Evolutionary conservation across 2,113 vertebrate genomes (phyloP).

Genomic region (Balaenoptera acutorostrata): DNA sequence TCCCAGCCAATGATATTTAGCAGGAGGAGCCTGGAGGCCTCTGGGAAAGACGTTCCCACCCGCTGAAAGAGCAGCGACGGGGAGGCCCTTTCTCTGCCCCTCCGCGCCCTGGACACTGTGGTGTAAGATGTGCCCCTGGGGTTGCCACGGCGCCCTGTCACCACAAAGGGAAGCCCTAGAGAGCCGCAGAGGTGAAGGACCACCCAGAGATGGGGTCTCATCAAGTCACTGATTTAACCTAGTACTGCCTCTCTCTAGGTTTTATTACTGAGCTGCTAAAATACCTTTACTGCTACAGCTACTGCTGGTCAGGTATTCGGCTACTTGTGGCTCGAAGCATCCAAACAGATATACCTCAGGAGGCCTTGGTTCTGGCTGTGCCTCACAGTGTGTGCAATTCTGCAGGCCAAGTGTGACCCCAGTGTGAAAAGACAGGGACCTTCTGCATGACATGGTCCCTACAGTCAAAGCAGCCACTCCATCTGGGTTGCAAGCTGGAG

Average conservation of each 20-base stretch:
- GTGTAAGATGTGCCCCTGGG: background rate
- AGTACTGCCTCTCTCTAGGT: background rate
- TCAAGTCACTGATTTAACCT: background rate
- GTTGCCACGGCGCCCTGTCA: background rate
- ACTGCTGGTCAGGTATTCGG: background rate
- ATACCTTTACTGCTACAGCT: background rate
- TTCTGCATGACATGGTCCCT: background rate
- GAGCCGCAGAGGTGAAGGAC: background rate
- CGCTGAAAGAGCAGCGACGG: accelerated
- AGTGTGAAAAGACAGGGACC: background rate
- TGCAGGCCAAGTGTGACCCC: background rate
- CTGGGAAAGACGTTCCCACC: background rate
- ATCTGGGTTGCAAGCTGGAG: background rate
- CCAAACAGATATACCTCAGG: background rate
- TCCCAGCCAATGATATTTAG: background rate
- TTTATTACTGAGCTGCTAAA: background rate
- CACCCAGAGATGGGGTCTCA: background rate
- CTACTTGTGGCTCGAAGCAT: background rate
- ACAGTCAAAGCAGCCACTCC: background rate
- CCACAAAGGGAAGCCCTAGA: background rate
- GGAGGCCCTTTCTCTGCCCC: too few species aligned
- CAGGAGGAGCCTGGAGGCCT: background rate
- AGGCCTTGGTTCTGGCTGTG: background rate
- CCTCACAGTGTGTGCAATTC: background rate
- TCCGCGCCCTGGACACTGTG: background rate